A percentile compares a stretch with the other conserved stretches of the same genome.
These are phyloP conservation scores for Megalops cyprinoides DNA, from an alignment of 2,797 vertebrate species.

Conservation along the genomic window DNA sequence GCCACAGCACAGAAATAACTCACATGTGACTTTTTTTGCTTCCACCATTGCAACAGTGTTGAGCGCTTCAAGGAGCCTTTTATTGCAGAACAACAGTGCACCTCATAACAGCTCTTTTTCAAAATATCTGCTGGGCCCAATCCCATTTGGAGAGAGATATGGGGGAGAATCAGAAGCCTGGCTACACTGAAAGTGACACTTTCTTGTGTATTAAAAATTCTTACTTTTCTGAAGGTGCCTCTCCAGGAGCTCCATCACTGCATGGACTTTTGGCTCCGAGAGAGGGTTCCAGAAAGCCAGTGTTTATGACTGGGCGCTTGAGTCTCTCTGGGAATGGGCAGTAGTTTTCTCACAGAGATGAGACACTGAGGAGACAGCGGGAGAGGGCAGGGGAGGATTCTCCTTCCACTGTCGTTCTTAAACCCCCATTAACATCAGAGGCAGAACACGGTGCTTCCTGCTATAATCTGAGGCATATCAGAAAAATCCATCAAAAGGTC, in stretches of 20 bases:
- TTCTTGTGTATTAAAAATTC: neutral
- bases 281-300: slow-evolving; percentile 9
- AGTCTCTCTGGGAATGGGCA: neutral
- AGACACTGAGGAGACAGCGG: slow-evolving; percentile 5
- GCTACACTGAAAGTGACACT: neutral
- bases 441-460: neutral
- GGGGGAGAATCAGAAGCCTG: neutral
- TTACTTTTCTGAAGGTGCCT: neutral
- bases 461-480: neutral
- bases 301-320: neutral
- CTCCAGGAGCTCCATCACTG: neutral
- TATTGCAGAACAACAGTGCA: neutral
- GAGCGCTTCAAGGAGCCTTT: neutral
- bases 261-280: slow-evolving; percentile 4
- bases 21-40: neutral
- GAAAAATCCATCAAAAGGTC: neutral
- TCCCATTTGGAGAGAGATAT: neutral
- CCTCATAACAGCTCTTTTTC: too few relatives aligned
- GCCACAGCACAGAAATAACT: slow-evolving; percentile 14
- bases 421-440: slow-evolving; percentile 14
- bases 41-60: too few relatives aligned
- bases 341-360: neutral
- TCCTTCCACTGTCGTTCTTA: slow-evolving; percentile 16
- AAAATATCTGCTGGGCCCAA: neutral
- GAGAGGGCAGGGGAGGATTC: neutral